These are phyloP conservation scores for Melanogrammus aeglefinus DNA, from an alignment of 2,797 vertebrate genomes.

Conservation along the genomic window DNA sequence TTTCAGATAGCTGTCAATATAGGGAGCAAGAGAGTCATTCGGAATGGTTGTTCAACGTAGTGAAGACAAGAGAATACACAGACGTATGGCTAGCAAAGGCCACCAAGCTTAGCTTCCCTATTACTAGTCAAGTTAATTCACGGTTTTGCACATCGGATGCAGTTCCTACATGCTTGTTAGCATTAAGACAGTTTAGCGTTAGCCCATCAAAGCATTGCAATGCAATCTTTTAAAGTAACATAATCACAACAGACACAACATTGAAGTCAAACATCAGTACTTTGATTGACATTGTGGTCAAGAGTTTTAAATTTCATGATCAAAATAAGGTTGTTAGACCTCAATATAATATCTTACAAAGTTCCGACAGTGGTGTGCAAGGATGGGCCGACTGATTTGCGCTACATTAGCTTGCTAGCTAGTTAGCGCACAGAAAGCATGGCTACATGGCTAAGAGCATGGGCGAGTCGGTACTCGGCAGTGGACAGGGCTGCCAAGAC, in stretches of 20 bases:
- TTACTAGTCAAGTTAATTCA: background rate
- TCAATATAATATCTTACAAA: background rate
- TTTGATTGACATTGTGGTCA: background rate
- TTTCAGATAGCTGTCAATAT: background rate
- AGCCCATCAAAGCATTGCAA: background rate
- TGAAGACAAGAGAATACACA: background rate
- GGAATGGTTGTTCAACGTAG: background rate
- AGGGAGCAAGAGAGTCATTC: background rate
- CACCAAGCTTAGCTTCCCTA: background rate
- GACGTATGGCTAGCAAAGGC: background rate
- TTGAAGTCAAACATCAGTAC: background rate
- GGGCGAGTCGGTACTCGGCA: conserved; percentile 59
- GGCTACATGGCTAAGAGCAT: conserved; percentile 46
- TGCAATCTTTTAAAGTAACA: background rate
- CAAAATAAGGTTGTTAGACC: background rate
- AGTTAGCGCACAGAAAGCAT: conserved; percentile 2
- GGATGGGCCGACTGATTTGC: conserved; percentile 34
- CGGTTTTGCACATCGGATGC: background rate
- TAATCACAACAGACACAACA: background rate
- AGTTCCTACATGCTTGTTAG: background rate
- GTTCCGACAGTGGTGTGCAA: conserved; percentile 5
- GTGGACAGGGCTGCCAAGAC: background rate
- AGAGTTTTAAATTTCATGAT: background rate
- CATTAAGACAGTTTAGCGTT: background rate
- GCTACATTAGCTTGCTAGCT: conserved; percentile 14